These are phyloP conservation scores for Thermophis baileyi DNA, from an alignment of 2,113 vertebrate genomes.

Conservation along the genomic window DNA sequence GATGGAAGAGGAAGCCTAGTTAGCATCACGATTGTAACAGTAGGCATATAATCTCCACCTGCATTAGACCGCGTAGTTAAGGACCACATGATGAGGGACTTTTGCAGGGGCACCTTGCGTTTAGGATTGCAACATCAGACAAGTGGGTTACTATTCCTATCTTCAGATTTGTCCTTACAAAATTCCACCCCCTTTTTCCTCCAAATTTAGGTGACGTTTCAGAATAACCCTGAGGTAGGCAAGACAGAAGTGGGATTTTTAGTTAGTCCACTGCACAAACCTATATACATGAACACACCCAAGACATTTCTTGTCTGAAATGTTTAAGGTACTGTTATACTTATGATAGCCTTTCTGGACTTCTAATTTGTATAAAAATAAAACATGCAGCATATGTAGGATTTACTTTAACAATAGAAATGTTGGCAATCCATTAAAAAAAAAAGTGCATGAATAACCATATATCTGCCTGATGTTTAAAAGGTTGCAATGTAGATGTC, in stretches of 20 bases:
- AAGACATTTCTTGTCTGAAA: not conserved
- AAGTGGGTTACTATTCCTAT: not conserved
- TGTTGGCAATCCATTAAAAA: not conserved
- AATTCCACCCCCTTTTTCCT: not conserved
- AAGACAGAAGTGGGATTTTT: not conserved
- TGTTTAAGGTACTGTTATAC: not conserved
- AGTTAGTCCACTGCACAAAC: not conserved
- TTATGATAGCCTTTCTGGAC: not conserved
- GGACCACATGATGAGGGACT: not conserved
- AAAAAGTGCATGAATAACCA: not conserved
- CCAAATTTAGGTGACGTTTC: not conserved
- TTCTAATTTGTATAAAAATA: not conserved
- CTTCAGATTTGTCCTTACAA: not conserved
- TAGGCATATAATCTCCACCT: not conserved
- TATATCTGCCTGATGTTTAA: not conserved
- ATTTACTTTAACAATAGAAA: not conserved
- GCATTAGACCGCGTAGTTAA: not conserved
- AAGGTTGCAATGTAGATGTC: not conserved
- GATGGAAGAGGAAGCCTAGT: not conserved
- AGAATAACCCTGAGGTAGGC: not conserved
- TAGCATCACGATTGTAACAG: not conserved
- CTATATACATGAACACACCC: not conserved
- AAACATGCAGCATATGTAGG: not conserved
- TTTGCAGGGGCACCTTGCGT: not conserved
- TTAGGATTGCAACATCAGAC: not conserved